Base-by-base conservation (phyloP, 2,888 invertebrate species). In the Sarcophaga variegata region DNA sequence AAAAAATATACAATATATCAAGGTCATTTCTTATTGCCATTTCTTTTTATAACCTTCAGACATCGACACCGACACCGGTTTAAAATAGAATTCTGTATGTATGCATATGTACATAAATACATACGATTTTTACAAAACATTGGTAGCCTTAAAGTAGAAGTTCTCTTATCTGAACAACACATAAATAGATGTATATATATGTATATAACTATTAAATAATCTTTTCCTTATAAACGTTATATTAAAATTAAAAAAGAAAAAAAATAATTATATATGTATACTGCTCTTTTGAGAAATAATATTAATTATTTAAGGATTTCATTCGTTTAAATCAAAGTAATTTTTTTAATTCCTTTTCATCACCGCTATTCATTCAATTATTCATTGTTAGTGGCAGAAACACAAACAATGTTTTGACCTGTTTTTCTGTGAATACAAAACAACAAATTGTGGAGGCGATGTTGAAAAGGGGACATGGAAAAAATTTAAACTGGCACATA, bases 371-470 rank as follows among this genome's bases (percentile, higher is more conserved):
- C 37, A 37, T 37, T 37, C 37, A 37, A 37, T 37, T 37, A 8
- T 37, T 37, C 37, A 37, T 37, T 37, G 37, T 17, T 14, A 54
- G 54, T 54, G 54, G 54, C 54, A 54, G 10, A 54, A 54, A 17
- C 54, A 12, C 5, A 12, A 12, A 54, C 54, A 54, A 54, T 17
- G 17, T 54, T 54, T 75, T 81, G 62, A 75, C 63, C 45, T 76
- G 81, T 64, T 82, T 70, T 54, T 37, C 25, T 59, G 63, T 6
- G 60, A 63, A 70, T 63, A 70, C 62, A 70, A 69, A 69, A 49
- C 69, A 70, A 72, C 59, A 27, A 20, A 37, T 64, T 37, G 71
- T 71, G 47, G 49, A n/a, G 25, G 45, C 25, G 62, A 20, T 66
- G 69, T 37, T 66, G 27, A 77, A 25, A 20, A 20, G 20, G 45